Evolutionary conservation across 2,888 invertebrate species (phyloP).

Genomic region (Mesorhabditis spiculigera): DNA sequence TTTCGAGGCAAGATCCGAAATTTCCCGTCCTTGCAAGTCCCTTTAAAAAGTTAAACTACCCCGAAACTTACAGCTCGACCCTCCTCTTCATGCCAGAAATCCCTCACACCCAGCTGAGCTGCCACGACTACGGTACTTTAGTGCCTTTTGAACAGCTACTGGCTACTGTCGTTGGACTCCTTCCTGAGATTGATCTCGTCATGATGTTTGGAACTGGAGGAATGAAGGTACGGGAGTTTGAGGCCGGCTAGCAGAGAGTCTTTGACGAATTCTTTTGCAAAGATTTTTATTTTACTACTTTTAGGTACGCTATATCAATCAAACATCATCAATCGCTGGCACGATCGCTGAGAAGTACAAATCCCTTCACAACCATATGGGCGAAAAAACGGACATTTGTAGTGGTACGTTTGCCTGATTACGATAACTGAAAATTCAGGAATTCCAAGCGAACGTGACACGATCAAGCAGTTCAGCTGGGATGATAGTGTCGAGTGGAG

Average conservation of each 20-base stretch:
- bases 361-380: constrained; percentile 25
- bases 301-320: constrained; percentile 32
- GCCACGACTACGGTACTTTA: constrained; percentile 55
- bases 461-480: constrained; percentile 27
- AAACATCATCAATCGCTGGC: constrained; percentile 23
- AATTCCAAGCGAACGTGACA: constrained; percentile 27
- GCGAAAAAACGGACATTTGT: constrained; percentile 26
- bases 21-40: too few relatives aligned
- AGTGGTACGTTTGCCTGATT: neutral
- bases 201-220: constrained; percentile 49
- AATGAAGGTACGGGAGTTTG: constrained; percentile 25
- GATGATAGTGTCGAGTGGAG: constrained; percentile 20
- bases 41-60: too few relatives aligned
- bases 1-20: too few relatives aligned
- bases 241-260: too few relatives aligned
- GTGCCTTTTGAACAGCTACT: constrained; percentile 47
- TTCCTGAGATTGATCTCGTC: constrained; percentile 49
- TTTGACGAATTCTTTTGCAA: neutral
- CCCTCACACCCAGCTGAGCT: constrained; percentile 51
- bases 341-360: constrained; percentile 25
- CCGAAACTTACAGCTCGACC: constrained; percentile 26
- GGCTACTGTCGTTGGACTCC: constrained; percentile 27
- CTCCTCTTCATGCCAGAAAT: constrained; percentile 52
- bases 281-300: neutral
- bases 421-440: constrained; percentile 7